Base-by-base conservation (phyloP, 2,797 vertebrate species). In the Notolabrus celidotus region DNA sequence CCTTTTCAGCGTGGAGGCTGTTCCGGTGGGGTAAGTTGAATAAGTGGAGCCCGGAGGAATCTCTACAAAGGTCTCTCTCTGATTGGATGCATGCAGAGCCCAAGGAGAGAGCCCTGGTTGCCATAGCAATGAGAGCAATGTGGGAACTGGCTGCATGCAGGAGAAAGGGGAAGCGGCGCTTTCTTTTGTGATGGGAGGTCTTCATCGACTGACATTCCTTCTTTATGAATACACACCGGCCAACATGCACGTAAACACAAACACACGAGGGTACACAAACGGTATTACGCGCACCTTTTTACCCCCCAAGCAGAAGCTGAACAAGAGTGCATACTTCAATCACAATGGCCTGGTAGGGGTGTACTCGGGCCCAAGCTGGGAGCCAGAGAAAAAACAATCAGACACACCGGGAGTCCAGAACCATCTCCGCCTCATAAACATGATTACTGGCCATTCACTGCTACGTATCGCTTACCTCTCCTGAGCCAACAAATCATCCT, bases 1-100 rank as follows among this genome's bases (percentile, higher is more conserved):
- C 76, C 84, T 85, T 91, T 93, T 88, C 85, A 90, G 80, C 25
- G 41, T 77, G 81, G 80, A 90, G 88, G 91, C 90, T 91, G 92
- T 91, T 93, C 91, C 88, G 61, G 88, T 90, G 89, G 89, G 89
- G 88, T 91, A 92, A 92, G 91, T 92, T 93, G 92, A 93, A 93
- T 93, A 93, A 93, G 92, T 91, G 91, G 89, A 92, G 91, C 92
- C 92, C 80, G 77, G 89, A 92, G 92, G 92, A 95, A 92, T 94
- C 93, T 94, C 92, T 91, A 93, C 92, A 94, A 94, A 95, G 92
- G 93, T 94, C 92, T 93, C 87, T 62, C 88, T 93, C 90, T 94
- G 93, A 94, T 95, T 95, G 93, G 93, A 92, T 92, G 90, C 91
- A 88, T 86, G 88, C 87, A 85, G 90, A 90, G 90, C 91, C 91